Evolutionary conservation across 2,888 invertebrate species (phyloP), one percentile per base, ranked within the genome.

Genomic region (Agonum fuliginosum): DNA sequence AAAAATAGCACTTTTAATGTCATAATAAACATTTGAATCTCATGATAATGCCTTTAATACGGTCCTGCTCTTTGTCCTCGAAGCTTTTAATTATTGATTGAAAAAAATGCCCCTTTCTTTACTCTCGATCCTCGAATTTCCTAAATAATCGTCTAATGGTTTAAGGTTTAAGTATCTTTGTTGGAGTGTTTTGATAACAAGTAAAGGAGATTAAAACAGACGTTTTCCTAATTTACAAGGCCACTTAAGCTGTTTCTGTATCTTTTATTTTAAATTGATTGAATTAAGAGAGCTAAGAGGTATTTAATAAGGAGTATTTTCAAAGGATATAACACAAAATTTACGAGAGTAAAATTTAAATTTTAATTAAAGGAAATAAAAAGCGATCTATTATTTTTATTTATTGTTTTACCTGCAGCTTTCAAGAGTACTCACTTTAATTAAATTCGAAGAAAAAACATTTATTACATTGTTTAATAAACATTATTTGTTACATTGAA

Each of bases 61-160:
- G n/a, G n/a, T n/a, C n/a, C n/a, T n/a, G n/a, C n/a, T n/a, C n/a
- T n/a, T n/a, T n/a, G n/a, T n/a, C n/a, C n/a, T n/a, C 22, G 19
- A 24, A 54, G 19, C 12, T 24, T 67, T 37, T 41, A 67, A 67
- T 67, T 37, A 67, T 67, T 41, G 67, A 67, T 41, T 67, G 67
- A 19, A 67, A 54, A 51, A 54, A 67, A 20, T 65, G 34, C 37
- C 41, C 22, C n/a, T 20, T 2, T 10, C 12, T 12, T 12, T n/a
- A 37, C 12, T 10, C 12, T 12, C 37, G 12, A 37, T 10, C n/a
- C n/a, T n/a, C n/a, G 37, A 37, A 37, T 37, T 37, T 37, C 6
- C 54, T 20, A 37, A 67, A 41, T 1, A 41, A 41, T 41, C 67
- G 19, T 8, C 67, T 17, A 3, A 20, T 41, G 37, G 19, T 8